Evolutionary conservation across 1,140 invertebrate genomes (phyloP), one percentile per base, ranked within the genome.

Genomic region (Heterodera carotae): DNA sequence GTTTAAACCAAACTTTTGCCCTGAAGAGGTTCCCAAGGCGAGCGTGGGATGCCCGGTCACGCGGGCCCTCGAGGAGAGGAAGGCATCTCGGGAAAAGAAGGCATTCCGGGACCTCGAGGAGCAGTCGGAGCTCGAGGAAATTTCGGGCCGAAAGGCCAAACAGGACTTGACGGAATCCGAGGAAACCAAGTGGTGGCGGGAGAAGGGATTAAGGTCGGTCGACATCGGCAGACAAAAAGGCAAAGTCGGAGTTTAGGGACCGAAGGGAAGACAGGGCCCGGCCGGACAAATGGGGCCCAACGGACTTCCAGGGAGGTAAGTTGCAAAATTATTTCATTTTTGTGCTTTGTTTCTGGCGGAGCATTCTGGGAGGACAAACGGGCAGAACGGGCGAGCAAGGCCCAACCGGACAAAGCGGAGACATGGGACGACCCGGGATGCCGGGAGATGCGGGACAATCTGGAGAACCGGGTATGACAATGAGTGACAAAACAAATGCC

Each of bases 171-270:
- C 36, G 81, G 81, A 29, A 59, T 36, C 10, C 18, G 33, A n/a
- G 81, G 81, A 8, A 33, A 56, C 53, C 39, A 70, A 29, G 80
- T 79, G 6, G 69, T 64, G 67, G 81, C 36, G 27, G 59, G 59
- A 59, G 59, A 33, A 59, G 81, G 25, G 1, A 29, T 22, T 15
- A 39, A 34, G 79, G 79, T 29, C 43, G 71, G 80, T 56, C 22
- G 22, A 60, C 25, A 29, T n/a, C n/a, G 18, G 31, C 33, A 29
- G 79, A 69, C 25, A 80, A 73, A 56, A 72, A 80, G 22, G 48
- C n/a, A n/a, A 53, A 62, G 22, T 59, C 79, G 27, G 18, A 80
- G 48, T 81, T 78, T 80, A 83, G 76, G 81, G 81, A 18, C 78
- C 81, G 31, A 75, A 83, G 39, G 81, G 81, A 22, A 77, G 80